Evolutionary conservation across 2,888 invertebrate species (phyloP), one percentile per base, ranked within the genome.

Genomic region (Amphiduros pacificus): DNA sequence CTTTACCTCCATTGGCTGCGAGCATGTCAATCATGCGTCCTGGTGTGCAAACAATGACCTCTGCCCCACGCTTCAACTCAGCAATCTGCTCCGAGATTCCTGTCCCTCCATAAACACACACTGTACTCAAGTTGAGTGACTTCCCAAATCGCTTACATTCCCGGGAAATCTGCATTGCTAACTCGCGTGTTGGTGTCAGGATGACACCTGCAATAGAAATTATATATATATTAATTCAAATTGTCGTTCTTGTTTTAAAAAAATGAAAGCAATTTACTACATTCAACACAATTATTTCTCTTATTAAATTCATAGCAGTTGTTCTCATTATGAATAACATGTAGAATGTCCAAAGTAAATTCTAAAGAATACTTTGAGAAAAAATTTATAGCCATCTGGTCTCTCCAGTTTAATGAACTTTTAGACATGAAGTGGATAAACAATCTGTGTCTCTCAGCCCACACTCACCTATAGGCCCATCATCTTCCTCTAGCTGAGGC

Each of bases 1-100:
- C n/a, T n/a, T n/a, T 65, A 66, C 97, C 98, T 51, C 92, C 94
- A 82, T 99, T 99, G 0, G 98, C 99, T 0, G 98, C 95, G 71
- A 99, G 82, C 97, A 99, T 98, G 84, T 99, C 99, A 66, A 99
- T 99, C 99, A 99, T 99, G 53, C 99, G 87, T 0, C 99, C 99
- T 0, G 99, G 99, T 0, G 99, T 99, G 77, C 99, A 99, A 0
- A 99, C 98, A 71, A 99, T 94, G 71, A 99, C 94, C 84, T 98
- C 97, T 0, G 96, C 93, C 2, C 97, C 98, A 44, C 97, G 88
- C 81, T 97, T 98, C 66, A 98, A 80, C 80, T 97, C 97, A 0
- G 97, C 97, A 73, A 97, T 97, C 85, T 93, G 92, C 81, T 94
- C 94, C 0, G 93, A 93, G 68, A 94, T 94, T 0, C 96, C 98